These are phyloP conservation scores for Atta cephalotes DNA, from an alignment of 1,140 invertebrate species.

Conservation along the genomic window DNA sequence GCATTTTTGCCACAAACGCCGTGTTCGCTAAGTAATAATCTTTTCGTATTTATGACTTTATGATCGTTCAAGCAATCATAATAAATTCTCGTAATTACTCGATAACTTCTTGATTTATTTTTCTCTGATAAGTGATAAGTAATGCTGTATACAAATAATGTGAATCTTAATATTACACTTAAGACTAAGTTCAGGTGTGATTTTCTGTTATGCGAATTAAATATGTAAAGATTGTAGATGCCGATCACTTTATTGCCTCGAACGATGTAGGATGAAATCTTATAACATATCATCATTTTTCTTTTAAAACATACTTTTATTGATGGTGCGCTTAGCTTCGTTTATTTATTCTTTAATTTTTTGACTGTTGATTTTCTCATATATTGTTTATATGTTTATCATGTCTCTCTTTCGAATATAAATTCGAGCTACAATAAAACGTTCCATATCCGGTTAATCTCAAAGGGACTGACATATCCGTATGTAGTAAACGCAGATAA, in stretches of 20 bases:
- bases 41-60: conserved; percentile 48
- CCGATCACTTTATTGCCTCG: conserved; percentile 14
- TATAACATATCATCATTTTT: background rate
- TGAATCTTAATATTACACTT: background rate
- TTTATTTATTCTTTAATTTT: background rate
- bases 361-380: conserved; percentile 3
- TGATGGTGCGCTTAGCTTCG: background rate
- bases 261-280: background rate
- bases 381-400: conserved; percentile 29
- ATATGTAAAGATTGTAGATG: conserved; percentile 1
- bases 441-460: conserved; percentile 55
- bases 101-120: conserved; percentile 34
- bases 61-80: background rate
- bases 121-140: conserved; percentile 15
- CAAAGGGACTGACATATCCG: conserved; percentile 19
- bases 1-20: background rate
- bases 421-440: conserved; percentile 55
- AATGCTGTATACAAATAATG: background rate
- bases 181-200: conserved; percentile 3
- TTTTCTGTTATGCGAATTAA: background rate
- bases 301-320: conserved; percentile 7
- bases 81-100: conserved; percentile 35
- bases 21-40: background rate
- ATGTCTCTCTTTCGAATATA: background rate
- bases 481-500: conserved; percentile 52